Evolutionary conservation across 2,888 invertebrate genomes (phyloP).

Genomic region (Barypeithes pellucidus): DNA sequence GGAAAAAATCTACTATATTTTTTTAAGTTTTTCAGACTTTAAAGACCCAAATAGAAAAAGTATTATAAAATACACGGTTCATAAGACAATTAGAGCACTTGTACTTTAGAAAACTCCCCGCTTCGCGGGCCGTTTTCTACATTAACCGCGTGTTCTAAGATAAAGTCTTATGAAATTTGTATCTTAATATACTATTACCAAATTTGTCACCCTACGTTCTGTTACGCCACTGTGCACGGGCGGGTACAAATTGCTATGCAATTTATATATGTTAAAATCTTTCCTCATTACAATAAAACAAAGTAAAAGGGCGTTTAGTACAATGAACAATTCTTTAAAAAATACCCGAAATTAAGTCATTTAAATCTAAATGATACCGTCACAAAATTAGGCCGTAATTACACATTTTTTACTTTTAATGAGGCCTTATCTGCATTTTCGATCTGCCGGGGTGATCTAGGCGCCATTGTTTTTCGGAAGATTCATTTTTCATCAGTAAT

Average conservation of each 20-base stretch:
- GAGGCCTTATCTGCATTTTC: constrained; percentile 22
- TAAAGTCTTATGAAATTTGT: too few species aligned
- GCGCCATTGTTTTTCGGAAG: constrained; percentile 24
- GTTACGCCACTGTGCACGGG: constrained; percentile 9
- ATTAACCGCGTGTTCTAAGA: too few species aligned
- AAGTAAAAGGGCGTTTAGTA: constrained; percentile 37
- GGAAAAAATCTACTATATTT: too few species aligned
- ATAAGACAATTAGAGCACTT: too few species aligned
- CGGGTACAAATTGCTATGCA: constrained; percentile 27
- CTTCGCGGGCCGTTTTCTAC: too few species aligned
- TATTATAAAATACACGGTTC: too few species aligned
- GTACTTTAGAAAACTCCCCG: too few species aligned
- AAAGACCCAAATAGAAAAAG: too few species aligned
- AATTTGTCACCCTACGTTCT: not conserved
- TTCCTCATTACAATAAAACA: constrained; percentile 36
- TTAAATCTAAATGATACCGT: constrained; percentile 33
- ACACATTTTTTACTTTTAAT: constrained; percentile 42
- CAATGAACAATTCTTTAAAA: constrained; percentile 30
- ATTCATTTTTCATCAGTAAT: constrained; percentile 17
- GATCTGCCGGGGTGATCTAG: constrained; percentile 24
- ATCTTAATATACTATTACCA: not conserved
- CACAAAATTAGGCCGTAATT: constrained; percentile 38
- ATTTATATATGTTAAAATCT: constrained; percentile 24
- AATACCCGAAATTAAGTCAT: constrained; percentile 36
- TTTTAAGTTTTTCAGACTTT: too few species aligned